phyloP scores from a whole-genome alignment of 2,888 invertebrate genomes.

The Ophion ventricosus region DNA sequence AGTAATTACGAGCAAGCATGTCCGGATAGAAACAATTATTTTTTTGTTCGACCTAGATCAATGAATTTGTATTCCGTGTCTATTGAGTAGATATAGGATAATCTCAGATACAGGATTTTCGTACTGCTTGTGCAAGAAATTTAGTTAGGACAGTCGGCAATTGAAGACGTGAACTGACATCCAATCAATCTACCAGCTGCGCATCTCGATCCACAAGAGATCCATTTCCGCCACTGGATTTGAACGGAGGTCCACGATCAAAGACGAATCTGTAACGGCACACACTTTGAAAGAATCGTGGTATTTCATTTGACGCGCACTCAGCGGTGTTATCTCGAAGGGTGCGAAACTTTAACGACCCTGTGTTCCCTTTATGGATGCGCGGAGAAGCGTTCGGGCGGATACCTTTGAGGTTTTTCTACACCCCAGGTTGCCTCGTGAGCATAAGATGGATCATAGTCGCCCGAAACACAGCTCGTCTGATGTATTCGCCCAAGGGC shows the following conservation, averaged over 20 bases:
- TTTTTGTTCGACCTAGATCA: neutral
- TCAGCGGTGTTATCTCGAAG: neutral
- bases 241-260: neutral
- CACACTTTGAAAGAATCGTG: neutral
- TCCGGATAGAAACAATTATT: too few relatives aligned
- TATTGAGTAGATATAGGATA: neutral
- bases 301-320: neutral
- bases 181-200: neutral
- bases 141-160: neutral
- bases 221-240: neutral
- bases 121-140: neutral
- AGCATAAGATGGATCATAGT: slow-evolving; percentile 1
- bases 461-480: slow-evolving; percentile 28
- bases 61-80: neutral
- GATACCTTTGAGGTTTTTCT: slow-evolving; percentile 50
- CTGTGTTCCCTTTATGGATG: neutral
- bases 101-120: neutral
- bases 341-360: neutral
- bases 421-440: slow-evolving; percentile 15
- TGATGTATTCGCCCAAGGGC: slow-evolving; percentile 42
- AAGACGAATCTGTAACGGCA: neutral
- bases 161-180: neutral
- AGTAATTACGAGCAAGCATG: neutral
- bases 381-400: neutral
- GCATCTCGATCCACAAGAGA: too few relatives aligned